phyloP scores from a whole-genome alignment of 2,113 vertebrate genomes.

The Melanerpes aurifrons region DNA sequence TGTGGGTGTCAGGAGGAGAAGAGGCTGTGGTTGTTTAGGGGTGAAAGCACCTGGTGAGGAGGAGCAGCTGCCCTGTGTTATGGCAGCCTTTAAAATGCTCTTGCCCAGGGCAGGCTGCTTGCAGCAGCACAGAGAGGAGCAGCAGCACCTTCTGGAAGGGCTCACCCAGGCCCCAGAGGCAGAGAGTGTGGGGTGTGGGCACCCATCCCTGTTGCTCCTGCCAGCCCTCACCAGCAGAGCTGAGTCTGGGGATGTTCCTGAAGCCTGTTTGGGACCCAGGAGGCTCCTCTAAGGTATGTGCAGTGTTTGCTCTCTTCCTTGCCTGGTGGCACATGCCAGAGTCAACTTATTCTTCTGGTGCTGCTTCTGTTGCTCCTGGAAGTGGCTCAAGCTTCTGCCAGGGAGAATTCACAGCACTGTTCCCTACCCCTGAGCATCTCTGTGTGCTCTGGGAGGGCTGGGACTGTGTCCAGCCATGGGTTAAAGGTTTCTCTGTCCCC shows the following conservation, averaged over 20 bases:
- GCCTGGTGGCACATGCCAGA: accelerated
- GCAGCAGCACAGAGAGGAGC: not conserved
- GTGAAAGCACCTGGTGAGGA: not conserved
- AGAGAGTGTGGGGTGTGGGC: accelerated
- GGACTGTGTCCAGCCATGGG: accelerated
- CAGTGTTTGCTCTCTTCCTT: not conserved
- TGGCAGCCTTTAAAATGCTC: not conserved
- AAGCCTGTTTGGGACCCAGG: not conserved
- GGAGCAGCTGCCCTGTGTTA: not conserved
- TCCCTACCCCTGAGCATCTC: accelerated
- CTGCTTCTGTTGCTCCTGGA: accelerated
- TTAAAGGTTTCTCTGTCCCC: not conserved
- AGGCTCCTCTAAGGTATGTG: accelerated
- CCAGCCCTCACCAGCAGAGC: not conserved
- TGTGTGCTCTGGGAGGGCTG: accelerated
- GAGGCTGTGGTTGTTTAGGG: accelerated
- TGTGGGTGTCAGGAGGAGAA: accelerated
- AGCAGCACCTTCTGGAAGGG: accelerated
- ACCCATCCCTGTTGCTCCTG: no score
- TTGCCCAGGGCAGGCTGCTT: not conserved
- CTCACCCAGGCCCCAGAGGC: accelerated
- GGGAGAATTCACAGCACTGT: accelerated
- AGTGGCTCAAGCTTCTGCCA: accelerated
- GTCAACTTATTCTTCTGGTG: accelerated
- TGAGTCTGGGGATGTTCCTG: not conserved